Conservation (phyloP, 2,888 invertebrate species). For the Conops quadrifasciatus region DNA sequence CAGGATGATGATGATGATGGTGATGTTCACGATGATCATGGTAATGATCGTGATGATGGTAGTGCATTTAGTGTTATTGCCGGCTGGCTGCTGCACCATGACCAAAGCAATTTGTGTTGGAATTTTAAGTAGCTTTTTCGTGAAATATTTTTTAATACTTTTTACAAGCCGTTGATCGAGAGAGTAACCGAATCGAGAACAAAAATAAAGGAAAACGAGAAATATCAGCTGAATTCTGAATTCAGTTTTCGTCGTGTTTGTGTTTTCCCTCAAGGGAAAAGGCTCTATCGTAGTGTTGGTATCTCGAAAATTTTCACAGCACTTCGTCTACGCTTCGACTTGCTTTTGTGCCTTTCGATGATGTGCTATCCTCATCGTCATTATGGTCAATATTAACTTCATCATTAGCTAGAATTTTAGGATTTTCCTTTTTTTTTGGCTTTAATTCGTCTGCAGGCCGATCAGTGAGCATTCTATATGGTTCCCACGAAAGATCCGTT, state of each 20-base stretch:
- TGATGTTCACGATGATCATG: conserved; percentile 5
- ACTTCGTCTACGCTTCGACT: background rate
- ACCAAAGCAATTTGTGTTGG: conserved; percentile 54
- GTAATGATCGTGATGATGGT: background rate
- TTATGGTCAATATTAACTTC: too few species aligned
- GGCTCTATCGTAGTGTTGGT: background rate
- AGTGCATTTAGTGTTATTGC: conserved; percentile 12
- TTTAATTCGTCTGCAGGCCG: conserved; percentile 6
- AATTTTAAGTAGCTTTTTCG: conserved; percentile 55
- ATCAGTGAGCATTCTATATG: background rate
- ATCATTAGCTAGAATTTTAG: too few species aligned
- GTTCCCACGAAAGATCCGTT: conserved; percentile 18
- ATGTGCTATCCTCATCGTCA: too few species aligned
- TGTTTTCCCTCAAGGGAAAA: conserved; percentile 9
- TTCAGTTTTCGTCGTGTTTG: background rate
- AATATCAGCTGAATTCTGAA: background rate
- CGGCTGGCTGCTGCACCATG: conserved; percentile 35
- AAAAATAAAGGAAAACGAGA: too few species aligned
- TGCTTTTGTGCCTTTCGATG: too few species aligned
- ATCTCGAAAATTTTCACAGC: background rate
- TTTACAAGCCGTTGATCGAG: background rate
- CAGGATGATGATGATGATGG: conserved; percentile 53
- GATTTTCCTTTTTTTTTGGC: background rate
- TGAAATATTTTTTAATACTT: background rate
- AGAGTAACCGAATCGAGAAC: background rate